phyloP scores from a whole-genome alignment of 2,888 invertebrate genomes.

The Fragum whitleyi region DNA sequence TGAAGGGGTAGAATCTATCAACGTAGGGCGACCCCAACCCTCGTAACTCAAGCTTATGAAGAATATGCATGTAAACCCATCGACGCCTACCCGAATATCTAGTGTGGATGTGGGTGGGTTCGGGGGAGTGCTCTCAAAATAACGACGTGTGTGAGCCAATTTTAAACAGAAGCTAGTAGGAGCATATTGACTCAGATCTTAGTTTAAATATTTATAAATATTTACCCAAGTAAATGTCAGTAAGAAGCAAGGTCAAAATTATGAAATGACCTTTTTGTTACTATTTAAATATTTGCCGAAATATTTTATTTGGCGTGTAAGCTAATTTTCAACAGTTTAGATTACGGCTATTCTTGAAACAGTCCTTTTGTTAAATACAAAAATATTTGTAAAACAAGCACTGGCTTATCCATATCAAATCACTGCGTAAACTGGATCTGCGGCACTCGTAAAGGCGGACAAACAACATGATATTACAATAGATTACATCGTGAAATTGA shows the following conservation, averaged over 20 bases:
- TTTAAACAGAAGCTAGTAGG: background rate
- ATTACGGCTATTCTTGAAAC: background rate
- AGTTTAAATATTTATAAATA: slow-evolving; percentile 18
- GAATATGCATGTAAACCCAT: too few relatives aligned
- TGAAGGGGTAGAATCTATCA: too few relatives aligned
- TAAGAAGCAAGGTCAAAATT: background rate
- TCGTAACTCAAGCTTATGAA: too few relatives aligned
- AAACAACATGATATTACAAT: too few relatives aligned
- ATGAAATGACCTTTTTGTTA: background rate
- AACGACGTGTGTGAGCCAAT: background rate
- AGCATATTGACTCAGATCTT: background rate
- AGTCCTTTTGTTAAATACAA: background rate
- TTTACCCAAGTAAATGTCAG: background rate
- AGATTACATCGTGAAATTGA: too few relatives aligned
- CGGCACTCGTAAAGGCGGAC: background rate
- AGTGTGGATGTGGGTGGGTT: too few relatives aligned
- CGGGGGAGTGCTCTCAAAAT: background rate
- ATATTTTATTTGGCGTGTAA: background rate
- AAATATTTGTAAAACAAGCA: background rate
- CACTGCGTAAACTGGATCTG: background rate
- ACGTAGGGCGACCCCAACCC: too few relatives aligned
- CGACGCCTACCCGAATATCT: too few relatives aligned
- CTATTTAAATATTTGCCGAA: background rate
- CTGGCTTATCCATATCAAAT: background rate
- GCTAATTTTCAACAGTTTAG: slow-evolving; percentile 4